Percentiles rank a stretch among this genome's conserved stretches.
phyloP scores from a whole-genome alignment of 2,113 vertebrate genomes.

The Chrysemys picta region DNA sequence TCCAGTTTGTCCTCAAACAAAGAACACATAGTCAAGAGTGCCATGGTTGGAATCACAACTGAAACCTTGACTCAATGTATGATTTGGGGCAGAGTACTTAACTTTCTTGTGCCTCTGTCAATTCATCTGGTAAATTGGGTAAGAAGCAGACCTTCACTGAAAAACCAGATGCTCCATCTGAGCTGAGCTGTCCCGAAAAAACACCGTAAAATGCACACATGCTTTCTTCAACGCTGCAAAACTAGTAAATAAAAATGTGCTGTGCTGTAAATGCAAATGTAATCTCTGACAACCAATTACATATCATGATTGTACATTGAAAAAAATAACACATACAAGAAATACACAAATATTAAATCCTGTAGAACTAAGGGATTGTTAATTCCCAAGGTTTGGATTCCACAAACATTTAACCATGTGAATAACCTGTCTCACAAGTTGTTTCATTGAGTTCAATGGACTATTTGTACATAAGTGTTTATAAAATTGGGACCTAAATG shows the following conservation, averaged over 20 bases:
- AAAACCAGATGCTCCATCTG: constrained; percentile 48
- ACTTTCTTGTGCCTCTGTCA: constrained; percentile 11
- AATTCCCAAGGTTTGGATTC: not conserved
- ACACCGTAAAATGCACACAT: not conserved
- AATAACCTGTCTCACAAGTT: not conserved
- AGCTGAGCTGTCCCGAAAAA: constrained; percentile 53
- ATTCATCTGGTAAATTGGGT: constrained; percentile 50
- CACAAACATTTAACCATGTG: not conserved
- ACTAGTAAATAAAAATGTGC: constrained; percentile 47
- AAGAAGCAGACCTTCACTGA: constrained; percentile 44
- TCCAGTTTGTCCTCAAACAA: not conserved
- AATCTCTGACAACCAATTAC: constrained; percentile 38
- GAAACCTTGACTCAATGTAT: not conserved
- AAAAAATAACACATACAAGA: constrained; percentile 17
- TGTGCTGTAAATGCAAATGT: not conserved
- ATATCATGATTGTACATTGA: constrained; percentile 26
- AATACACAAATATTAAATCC: not conserved
- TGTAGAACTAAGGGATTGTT: not conserved
- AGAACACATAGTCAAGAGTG: constrained; percentile 12
- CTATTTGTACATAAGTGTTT: not conserved
- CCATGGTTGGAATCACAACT: not conserved
- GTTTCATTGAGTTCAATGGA: not conserved
- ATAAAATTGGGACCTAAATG: not conserved
- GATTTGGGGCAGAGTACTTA: not conserved
- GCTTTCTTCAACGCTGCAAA: not conserved